A percentile compares a stretch with the other conserved stretches of the same genome.
Evolutionary conservation across 2,113 vertebrate species (phyloP).

Genomic region (Gavialis gangeticus): DNA sequence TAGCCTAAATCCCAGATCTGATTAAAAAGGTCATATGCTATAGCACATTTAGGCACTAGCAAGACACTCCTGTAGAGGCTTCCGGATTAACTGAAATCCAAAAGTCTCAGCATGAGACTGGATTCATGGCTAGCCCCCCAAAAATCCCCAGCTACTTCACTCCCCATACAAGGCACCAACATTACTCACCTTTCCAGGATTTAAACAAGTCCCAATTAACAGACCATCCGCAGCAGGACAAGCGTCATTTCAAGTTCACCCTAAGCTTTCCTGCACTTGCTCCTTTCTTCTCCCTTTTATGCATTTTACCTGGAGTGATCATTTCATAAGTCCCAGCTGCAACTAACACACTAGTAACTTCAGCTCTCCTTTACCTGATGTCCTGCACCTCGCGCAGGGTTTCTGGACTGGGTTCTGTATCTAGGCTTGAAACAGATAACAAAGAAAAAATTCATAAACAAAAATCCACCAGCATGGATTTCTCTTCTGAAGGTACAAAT

Average conservation of each 20-base stretch:
- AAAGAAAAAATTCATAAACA: too few species aligned
- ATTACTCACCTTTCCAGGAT: background rate
- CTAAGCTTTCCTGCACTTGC: background rate
- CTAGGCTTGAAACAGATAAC: background rate
- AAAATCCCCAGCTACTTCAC: background rate
- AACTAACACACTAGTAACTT: background rate
- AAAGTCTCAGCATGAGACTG: background rate
- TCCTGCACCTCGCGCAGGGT: background rate
- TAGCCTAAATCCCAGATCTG: background rate
- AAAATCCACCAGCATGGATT: background rate
- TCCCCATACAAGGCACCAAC: background rate
- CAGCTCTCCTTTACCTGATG: background rate
- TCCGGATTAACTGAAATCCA: background rate
- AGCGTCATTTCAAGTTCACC: background rate
- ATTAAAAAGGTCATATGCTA: background rate
- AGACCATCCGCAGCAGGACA: background rate
- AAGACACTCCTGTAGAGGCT: rapidly evolving
- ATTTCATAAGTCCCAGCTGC: background rate
- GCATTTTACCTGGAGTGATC: background rate
- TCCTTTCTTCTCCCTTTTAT: background rate
- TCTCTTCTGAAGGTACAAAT: background rate
- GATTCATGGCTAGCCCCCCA: background rate
- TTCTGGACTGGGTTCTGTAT: background rate
- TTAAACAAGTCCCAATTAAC: background rate
- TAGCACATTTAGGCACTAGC: background rate